Evolutionary conservation across 2,797 vertebrate genomes (phyloP).

Genomic region (Luscinia luscinia): DNA sequence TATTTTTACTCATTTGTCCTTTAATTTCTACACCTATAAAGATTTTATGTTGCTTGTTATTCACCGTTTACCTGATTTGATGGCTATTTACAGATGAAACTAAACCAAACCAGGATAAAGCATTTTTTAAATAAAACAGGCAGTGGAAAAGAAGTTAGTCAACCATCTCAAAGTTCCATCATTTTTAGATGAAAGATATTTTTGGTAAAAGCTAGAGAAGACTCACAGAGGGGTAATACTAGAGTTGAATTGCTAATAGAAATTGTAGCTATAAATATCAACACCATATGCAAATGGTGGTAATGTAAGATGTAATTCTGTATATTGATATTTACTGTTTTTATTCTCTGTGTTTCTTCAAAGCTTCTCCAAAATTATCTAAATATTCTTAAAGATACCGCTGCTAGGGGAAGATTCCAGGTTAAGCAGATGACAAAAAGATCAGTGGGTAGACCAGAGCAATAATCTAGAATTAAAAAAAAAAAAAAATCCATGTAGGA

Average conservation of each 20-base stretch:
- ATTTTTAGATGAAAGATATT: neutral
- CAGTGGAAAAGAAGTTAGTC: neutral
- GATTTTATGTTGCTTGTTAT: neutral
- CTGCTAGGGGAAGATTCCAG: neutral
- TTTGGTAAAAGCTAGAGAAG: neutral
- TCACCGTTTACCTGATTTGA: neutral
- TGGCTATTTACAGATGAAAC: neutral
- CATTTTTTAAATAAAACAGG: neutral
- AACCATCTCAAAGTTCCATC: neutral
- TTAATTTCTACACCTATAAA: neutral
- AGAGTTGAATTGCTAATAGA: neutral
- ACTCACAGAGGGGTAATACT: neutral
- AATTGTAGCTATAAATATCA: neutral
- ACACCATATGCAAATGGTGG: neutral
- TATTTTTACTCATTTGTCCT: neutral
- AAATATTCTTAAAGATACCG: neutral
- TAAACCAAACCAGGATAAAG: neutral
- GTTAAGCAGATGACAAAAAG: neutral
- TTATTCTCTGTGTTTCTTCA: neutral
- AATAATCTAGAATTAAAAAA: neutral
- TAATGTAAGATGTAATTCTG: neutral
- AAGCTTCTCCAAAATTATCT: neutral
- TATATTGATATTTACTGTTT: neutral
- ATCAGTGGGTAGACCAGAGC: neutral
- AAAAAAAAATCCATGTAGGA: neutral